Evolutionary conservation across 2,797 vertebrate species (phyloP).

Genomic region (Sandelia bainsii): DNA sequence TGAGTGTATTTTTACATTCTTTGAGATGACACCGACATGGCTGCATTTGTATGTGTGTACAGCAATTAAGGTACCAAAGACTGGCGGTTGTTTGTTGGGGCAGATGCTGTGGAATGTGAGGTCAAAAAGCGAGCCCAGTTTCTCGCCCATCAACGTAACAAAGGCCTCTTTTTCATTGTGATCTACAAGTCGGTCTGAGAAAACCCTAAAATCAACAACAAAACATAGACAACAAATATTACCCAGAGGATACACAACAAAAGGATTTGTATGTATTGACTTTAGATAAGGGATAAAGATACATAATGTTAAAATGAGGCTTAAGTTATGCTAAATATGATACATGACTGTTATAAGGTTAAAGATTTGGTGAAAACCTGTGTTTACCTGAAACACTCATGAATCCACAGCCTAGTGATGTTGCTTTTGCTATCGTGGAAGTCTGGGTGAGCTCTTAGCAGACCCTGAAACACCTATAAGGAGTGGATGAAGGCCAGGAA

Average conservation of each 20-base stretch:
- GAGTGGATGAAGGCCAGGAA: background rate
- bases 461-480: constrained; percentile 90
- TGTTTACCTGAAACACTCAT: constrained; percentile 91
- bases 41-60: background rate
- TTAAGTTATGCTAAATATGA: background rate
- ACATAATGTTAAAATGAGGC: background rate
- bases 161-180: constrained; percentile 86
- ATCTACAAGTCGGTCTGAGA: constrained; percentile 91
- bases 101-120: constrained; percentile 89
- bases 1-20: constrained; percentile 1
- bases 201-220: constrained; percentile 84
- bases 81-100: constrained; percentile 86
- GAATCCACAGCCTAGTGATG: constrained; percentile 90
- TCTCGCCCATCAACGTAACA: constrained; percentile 83
- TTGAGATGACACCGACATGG: background rate
- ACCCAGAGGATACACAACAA: background rate
- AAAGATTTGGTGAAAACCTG: background rate
- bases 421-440: constrained; percentile 88
- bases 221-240: constrained; percentile 1
- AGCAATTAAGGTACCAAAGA: constrained; percentile 84
- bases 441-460: constrained; percentile 89
- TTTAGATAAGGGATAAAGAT: background rate
- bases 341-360: background rate
- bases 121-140: constrained; percentile 87
- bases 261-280: background rate